Evolutionary conservation across 2,113 vertebrate genomes (phyloP).

Genomic region (Ginglymostoma cirratum): DNA sequence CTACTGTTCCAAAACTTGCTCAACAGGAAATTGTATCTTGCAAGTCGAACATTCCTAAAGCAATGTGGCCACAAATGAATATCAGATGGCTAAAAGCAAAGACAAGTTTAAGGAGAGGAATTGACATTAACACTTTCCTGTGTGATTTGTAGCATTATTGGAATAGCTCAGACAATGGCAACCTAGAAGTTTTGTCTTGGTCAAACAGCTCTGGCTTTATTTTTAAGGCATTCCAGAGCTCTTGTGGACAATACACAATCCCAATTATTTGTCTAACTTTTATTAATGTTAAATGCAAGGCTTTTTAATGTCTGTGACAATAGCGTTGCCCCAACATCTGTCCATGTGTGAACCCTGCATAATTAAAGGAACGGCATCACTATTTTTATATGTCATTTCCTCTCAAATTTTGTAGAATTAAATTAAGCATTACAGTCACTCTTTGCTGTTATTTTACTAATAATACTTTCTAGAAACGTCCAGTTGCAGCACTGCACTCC

Average conservation of each 20-base stretch:
- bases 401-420: background rate
- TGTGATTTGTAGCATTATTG: background rate
- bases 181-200: background rate
- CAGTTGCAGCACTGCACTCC: background rate
- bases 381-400: background rate
- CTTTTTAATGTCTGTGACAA: background rate
- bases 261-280: background rate
- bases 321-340: background rate
- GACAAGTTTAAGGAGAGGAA: background rate
- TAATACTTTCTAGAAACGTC: background rate
- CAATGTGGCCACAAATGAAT: background rate
- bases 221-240: background rate
- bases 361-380: background rate
- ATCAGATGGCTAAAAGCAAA: background rate
- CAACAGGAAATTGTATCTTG: conserved; percentile 14
- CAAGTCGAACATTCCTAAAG: background rate
- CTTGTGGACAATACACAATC: background rate
- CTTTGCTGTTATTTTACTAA: background rate
- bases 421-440: background rate
- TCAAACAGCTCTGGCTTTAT: background rate
- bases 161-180: background rate
- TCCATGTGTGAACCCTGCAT: background rate
- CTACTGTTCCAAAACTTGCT: background rate
- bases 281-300: background rate
- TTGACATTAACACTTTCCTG: background rate